Base-by-base conservation (phyloP, 2,888 invertebrate genomes). In the Ormia ochracea region DNA sequence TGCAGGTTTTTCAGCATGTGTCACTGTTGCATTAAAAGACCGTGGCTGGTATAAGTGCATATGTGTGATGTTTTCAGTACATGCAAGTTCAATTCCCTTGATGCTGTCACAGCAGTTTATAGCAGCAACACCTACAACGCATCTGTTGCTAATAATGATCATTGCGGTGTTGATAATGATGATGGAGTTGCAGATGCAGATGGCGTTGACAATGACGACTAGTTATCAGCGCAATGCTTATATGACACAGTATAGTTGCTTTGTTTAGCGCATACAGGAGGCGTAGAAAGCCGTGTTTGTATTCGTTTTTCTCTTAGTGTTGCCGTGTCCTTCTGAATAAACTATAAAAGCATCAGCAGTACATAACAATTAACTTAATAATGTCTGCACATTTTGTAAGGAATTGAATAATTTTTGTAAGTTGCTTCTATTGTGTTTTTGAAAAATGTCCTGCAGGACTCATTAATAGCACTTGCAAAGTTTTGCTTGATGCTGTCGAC, bases 391-490 rank as follows among this genome's bases (percentile, higher is more conserved):
- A 50, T 21, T 48, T 63, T 41, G 38, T 52, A 33, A 63, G 23
- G 33, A 58, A 56, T 70, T 58, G 21, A 10, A 48, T 61, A 69
- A 23, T 61, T 54, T 36, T 45, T 61, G 36, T 56, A 33, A 41
- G 48, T 10, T 52, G 10, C 43, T 36, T 38, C 59, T 23, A 19
- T 1, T 26, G n/a, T 41, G 19, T 48, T 61, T 52, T 52, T 41
- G 31, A 33, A 70, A 70, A 65, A 72, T 66, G 75, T 79, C 79
- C 79, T 79, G 59, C 59, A 75, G 79, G 79, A 75, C 72, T 75
- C 75, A 79, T 75, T 79, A 79, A 75, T 70, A 75, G 66, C 54
- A 72, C 75, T 75, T 72, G 66, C 54, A 61, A 75, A 79, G 69
- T 75, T 79, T 61, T 66, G 41, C 75, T 72, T 38, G 70, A 66